Base-by-base conservation (phyloP, 1,140 invertebrate genomes). In the Trichoplusia ni region DNA sequence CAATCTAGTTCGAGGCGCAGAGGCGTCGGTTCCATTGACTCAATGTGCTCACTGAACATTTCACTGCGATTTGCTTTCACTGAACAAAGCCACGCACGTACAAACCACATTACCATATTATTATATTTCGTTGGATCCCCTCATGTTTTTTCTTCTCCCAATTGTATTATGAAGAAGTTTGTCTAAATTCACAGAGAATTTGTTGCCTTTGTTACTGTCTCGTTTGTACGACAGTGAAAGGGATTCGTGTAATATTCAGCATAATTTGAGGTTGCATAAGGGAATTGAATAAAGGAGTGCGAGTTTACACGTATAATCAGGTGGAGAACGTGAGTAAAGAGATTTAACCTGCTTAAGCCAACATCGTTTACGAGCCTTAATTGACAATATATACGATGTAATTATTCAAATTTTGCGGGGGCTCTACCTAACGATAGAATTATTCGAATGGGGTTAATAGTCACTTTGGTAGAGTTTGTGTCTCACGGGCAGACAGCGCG, bases 1-100 rank as follows among this genome's bases (percentile, higher is more conserved):
- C 62, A 64, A 67, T 54, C 35, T 54, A 64, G 33, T 40, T 25
- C 31, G 53, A 33, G 27, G 54, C 25, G 27, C 51, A 37, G 51
- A 11, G 59, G 49, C 40, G 69, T 64, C 60, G 31, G 44, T 60
- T 60, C 60, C 35, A 56, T 44, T 64, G 54, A 60, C 18, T 67
- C 59, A 62, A 25, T 49, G 33, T 63, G 63, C 31, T 69, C 70
- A 67, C 31, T 73, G 70, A 69, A 64, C 70, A 73, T 62, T 66
- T 70, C 64, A 67, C 16, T 49, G 19, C 67, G 63, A 67, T 70
- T 73, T 58, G 40, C 25, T 62, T 47, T 68, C 49, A 68, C 11
- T 68, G 65, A 72, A 53, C 69, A 68, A 62, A 37, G 58, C 25
- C 31, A 67, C 56, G 64, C 60, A 46, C 47, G 54, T 23, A 44